Percentiles rank a stretch among this genome's conserved stretches.
Conservation (phyloP, 1,140 invertebrate genomes). For the Drosophila suzukii region DNA sequence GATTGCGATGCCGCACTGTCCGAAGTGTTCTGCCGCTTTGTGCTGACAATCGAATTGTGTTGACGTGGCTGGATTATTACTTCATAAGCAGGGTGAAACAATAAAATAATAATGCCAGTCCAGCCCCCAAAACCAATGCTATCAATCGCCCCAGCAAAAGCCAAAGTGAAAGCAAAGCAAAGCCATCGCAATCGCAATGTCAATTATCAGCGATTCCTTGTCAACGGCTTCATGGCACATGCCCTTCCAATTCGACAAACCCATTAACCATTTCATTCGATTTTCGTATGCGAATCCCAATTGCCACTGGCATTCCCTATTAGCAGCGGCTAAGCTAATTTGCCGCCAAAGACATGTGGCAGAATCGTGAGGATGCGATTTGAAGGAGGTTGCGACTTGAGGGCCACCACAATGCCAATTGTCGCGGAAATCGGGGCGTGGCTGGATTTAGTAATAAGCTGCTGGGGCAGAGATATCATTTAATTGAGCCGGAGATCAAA, state of each 20-base stretch:
- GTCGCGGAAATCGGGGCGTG: conserved; percentile 30
- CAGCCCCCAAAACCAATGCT: background rate
- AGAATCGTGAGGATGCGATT: conserved; percentile 39
- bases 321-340: conserved; percentile 70
- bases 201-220: conserved; percentile 79
- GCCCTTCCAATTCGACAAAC: conserved; percentile 56
- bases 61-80: conserved; percentile 82
- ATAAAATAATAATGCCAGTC: conserved; percentile 49
- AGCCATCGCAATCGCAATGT: conserved; percentile 54
- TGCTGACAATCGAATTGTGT: conserved; percentile 79
- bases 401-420: conserved; percentile 31
- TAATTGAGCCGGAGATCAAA: conserved; percentile 37
- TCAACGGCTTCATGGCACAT: conserved; percentile 30
- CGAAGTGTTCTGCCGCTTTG: conserved; percentile 52
- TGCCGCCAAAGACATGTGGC: conserved; percentile 68
- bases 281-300: conserved; percentile 76
- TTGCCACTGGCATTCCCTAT: conserved; percentile 73
- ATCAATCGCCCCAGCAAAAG: conserved; percentile 7
- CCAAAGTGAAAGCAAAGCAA: conserved; percentile 21
- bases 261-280: conserved; percentile 76
- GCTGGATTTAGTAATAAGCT: conserved; percentile 33
- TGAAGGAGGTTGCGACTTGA: conserved; percentile 23
- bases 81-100: conserved; percentile 78
- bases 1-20: conserved; percentile 56
- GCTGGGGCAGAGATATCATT: conserved; percentile 18